A percentile compares a stretch with the other conserved stretches of the same genome.
Evolutionary conservation across 2,113 vertebrate species (phyloP).

Genomic region (Oryctolagus cuniculus): mOryCun1.1 NC_091440.1:6332001-6332500

Average conservation of each 20-base stretch:
- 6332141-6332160: not conserved
- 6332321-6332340: not conserved
- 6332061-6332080: not conserved
- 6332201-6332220: not conserved
- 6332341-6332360: not conserved
- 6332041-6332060: not conserved
- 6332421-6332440: not conserved
- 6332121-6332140: not conserved
- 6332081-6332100: not conserved
- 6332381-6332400: not conserved
- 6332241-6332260: not conserved
- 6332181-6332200: not conserved
- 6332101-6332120: accelerated
- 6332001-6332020: too few relatives aligned
- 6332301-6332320: not conserved
- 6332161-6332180: not conserved
- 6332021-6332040: too few relatives aligned
- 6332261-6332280: not conserved
- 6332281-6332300: not conserved
- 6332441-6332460: not conserved
- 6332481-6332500: conserved; percentile 21
- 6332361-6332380: not conserved
- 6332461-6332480: conserved; percentile 29
- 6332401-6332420: not conserved
- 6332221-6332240: not conserved